A percentile compares a stretch with the other conserved stretches of the same genome.
Evolutionary conservation across 2,888 invertebrate species (phyloP).

Genomic region (Cataglyphis altisquamis): DNA sequence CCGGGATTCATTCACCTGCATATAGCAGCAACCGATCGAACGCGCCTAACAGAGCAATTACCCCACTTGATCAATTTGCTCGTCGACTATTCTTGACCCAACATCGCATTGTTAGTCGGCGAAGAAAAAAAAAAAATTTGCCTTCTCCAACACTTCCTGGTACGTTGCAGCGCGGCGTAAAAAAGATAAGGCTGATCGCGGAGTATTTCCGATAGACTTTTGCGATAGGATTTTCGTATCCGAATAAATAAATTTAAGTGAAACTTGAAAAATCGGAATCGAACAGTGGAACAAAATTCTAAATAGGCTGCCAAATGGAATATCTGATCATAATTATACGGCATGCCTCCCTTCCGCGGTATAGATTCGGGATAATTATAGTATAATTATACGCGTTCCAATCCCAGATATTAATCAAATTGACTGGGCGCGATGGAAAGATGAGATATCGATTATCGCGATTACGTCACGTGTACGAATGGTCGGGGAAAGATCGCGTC

Average conservation of each 20-base stretch:
- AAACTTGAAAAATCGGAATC: background rate
- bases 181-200: background rate
- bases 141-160: background rate
- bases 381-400: background rate
- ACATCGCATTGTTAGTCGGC: background rate
- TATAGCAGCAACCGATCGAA: constrained; percentile 26
- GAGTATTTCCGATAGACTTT: constrained; percentile 18
- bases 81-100: background rate
- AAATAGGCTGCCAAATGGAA: background rate
- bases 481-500: constrained; percentile 3
- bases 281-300: background rate
- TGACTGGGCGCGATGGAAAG: background rate
- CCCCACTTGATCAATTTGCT: constrained; percentile 21
- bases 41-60: constrained; percentile 28
- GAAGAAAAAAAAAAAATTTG: background rate
- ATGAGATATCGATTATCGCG: background rate
- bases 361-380: background rate
- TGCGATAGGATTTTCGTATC: background rate
- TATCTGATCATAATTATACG: background rate
- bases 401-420: background rate
- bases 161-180: background rate
- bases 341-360: background rate
- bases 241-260: background rate
- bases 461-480: background rate
- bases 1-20: constrained; percentile 78